A percentile compares a stretch with the other conserved stretches of the same genome.
phyloP scores from a whole-genome alignment of 2,888 invertebrate species.

The Microdon myrmicae region DNA sequence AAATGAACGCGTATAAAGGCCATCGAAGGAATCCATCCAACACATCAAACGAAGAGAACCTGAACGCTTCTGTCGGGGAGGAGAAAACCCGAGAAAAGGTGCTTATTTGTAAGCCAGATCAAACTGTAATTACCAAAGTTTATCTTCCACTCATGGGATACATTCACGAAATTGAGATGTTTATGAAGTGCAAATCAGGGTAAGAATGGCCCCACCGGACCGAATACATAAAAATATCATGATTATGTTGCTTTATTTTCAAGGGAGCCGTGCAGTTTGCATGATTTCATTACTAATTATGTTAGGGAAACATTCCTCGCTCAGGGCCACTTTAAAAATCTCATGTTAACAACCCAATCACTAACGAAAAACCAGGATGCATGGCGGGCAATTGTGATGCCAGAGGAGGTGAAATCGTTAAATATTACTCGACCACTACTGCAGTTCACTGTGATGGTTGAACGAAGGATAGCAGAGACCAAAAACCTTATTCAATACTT shows the following conservation, averaged over 20 bases:
- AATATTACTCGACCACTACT: slow-evolving; percentile 73
- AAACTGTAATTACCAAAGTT: slow-evolving; percentile 79
- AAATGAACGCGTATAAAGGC: slow-evolving; percentile 57
- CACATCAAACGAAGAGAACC: slow-evolving; percentile 63
- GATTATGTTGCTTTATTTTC: slow-evolving; percentile 12
- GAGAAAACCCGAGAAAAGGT: slow-evolving; percentile 69
- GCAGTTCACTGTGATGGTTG: slow-evolving; percentile 79
- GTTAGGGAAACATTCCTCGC: slow-evolving; percentile 87
- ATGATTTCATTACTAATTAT: slow-evolving; percentile 86
- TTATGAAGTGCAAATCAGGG: slow-evolving; percentile 71
- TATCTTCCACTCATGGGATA: slow-evolving; percentile 86
- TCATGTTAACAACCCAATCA: slow-evolving; percentile 71
- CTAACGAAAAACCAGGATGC: slow-evolving; percentile 81
- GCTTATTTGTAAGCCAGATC: slow-evolving; percentile 81
- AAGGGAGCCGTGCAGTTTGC: slow-evolving; percentile 78
- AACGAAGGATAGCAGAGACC: slow-evolving; percentile 71
- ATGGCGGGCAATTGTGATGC: slow-evolving; percentile 80
- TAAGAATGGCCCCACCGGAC: slow-evolving; percentile 58
- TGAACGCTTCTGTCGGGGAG: slow-evolving; percentile 53
- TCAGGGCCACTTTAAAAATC: slow-evolving; percentile 73
- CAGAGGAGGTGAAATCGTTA: slow-evolving; percentile 75
- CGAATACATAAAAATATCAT: background rate
- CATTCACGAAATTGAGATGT: slow-evolving; percentile 83
- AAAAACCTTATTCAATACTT: slow-evolving; percentile 76
- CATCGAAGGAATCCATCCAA: slow-evolving; percentile 66